phyloP scores from a whole-genome alignment of 2,797 vertebrate species.

The Sylvia borin region DNA sequence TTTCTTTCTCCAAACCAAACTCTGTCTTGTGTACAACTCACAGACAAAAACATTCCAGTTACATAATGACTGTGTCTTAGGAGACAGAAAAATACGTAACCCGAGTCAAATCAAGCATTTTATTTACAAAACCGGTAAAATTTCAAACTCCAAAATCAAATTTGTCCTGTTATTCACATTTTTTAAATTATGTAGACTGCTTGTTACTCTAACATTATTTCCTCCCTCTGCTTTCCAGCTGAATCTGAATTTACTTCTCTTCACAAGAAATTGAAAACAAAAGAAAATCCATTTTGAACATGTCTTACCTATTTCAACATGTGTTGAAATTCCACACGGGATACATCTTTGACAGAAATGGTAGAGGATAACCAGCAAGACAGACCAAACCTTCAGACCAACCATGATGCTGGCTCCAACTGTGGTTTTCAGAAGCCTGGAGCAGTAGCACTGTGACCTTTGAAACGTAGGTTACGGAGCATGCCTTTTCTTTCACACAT shows the following conservation, averaged over 20 bases:
- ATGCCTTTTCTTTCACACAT: background rate
- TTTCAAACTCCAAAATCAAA: background rate
- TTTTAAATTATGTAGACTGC: accelerated
- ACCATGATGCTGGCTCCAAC: constrained; percentile 49
- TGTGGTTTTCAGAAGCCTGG: background rate
- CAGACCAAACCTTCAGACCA: background rate
- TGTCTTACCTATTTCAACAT: constrained; percentile 80
- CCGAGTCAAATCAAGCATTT: background rate
- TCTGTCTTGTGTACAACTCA: background rate
- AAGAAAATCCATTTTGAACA: background rate
- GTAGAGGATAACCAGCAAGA: constrained; percentile 23
- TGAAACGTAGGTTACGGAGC: constrained; percentile 41
- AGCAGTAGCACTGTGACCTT: constrained; percentile 26
- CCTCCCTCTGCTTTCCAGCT: background rate
- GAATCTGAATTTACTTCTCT: background rate
- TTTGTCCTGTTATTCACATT: background rate
- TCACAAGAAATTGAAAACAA: background rate
- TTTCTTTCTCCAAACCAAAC: background rate
- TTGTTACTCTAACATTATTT: background rate
- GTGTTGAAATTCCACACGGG: constrained; percentile 76
- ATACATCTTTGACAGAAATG: constrained; percentile 18
- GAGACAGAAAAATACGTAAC: background rate
- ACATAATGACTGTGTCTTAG: background rate
- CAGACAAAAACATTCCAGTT: constrained; percentile 28
- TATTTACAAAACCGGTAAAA: background rate